A percentile compares a stretch with the other conserved stretches of the same genome.
Conservation (phyloP, 2,888 invertebrate genomes). For the Drosophila multiciliata region DNA sequence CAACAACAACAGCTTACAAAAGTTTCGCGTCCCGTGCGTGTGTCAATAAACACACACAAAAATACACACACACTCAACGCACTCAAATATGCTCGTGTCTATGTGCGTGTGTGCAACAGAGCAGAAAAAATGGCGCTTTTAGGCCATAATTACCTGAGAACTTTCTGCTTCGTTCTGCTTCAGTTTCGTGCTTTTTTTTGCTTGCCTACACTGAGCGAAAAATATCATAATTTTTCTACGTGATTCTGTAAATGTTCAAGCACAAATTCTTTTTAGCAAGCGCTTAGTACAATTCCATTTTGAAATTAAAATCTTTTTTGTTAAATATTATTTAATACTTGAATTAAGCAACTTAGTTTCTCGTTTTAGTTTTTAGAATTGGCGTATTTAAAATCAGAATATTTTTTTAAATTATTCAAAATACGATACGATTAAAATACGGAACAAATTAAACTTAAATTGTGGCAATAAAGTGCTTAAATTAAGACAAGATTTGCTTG, state of each 20-base stretch:
- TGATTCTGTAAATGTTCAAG: not conserved
- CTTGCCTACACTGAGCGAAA: constrained; percentile 13
- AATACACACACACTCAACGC: constrained; percentile 10
- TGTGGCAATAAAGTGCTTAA: not conserved
- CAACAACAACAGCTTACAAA: constrained; percentile 39
- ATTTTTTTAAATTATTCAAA: too few relatives aligned
- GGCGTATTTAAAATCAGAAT: not conserved
- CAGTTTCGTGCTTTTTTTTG: constrained; percentile 12
- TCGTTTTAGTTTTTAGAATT: not conserved
- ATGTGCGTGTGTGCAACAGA: constrained; percentile 27
- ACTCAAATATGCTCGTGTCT: constrained; percentile 35
- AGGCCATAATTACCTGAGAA: constrained; percentile 81
- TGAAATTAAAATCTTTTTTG: too few relatives aligned
- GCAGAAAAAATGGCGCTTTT: constrained; percentile 72
- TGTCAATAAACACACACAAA: constrained; percentile 70
- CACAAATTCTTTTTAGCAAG: not conserved
- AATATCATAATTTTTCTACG: not conserved
- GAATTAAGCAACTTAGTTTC: not conserved
- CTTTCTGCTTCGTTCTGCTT: constrained; percentile 33
- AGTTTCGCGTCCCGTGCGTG: constrained; percentile 66
- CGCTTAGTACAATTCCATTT: too few relatives aligned
- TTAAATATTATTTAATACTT: not conserved
- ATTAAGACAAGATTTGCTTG: not conserved
- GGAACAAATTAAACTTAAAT: not conserved
- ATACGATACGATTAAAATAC: too few relatives aligned